Evolutionary conservation across 1,140 invertebrate genomes (phyloP).

Genomic region (Penaeus vannamei): DNA sequence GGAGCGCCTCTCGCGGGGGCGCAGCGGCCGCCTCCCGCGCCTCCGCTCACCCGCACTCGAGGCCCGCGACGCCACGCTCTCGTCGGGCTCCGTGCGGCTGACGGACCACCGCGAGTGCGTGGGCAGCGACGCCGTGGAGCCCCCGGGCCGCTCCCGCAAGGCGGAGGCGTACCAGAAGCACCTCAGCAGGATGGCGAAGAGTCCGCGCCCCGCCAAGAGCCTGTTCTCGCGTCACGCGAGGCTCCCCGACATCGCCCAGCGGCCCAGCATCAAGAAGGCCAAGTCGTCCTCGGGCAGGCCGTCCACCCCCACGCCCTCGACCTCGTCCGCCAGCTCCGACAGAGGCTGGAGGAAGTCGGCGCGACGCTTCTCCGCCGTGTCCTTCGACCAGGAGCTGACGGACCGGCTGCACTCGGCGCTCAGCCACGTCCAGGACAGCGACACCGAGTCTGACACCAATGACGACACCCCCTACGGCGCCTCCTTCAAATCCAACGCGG

Average conservation of each 20-base stretch:
- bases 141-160: not conserved
- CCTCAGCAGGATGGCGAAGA: not conserved
- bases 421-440: no score
- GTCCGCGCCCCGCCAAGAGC: not conserved
- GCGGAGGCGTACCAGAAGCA: conserved; percentile 8
- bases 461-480: no score
- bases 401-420: no score
- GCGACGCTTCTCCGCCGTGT: no score
- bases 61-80: not conserved
- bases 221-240: conserved; percentile 14
- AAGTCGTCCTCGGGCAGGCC: not conserved
- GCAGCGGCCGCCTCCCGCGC: conserved; percentile 30
- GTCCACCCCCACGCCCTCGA: not conserved
- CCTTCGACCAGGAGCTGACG: no score
- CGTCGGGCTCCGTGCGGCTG: not conserved
- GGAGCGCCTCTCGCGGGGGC: conserved; percentile 2
- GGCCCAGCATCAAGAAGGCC: not conserved
- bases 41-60: not conserved
- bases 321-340: not conserved
- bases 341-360: not conserved
- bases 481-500: no score
- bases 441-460: no score
- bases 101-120: conserved; percentile 24
- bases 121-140: not conserved
- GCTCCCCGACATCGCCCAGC: conserved; percentile 35